Conservation (phyloP, 2,113 vertebrate species). For the Panurus biarmicus region DNA sequence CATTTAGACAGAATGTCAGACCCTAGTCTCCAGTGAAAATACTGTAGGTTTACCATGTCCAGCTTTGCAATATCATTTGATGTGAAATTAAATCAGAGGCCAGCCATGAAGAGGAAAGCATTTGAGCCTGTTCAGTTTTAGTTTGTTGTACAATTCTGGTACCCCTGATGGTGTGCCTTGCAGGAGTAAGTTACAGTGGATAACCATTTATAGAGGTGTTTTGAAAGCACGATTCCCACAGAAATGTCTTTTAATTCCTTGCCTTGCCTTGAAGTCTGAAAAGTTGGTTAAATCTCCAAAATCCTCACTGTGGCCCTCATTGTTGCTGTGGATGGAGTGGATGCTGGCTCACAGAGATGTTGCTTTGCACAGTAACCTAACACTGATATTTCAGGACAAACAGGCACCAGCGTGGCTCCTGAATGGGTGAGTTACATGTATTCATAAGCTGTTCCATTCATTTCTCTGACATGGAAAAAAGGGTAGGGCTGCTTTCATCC, state of each 20-base stretch:
- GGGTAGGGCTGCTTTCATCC: slow-evolving; percentile 59
- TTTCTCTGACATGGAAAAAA: slow-evolving; percentile 46
- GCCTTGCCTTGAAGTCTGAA: background rate
- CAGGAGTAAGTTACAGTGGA: background rate
- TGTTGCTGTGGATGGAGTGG: slow-evolving; percentile 59
- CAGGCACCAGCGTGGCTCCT: slow-evolving; percentile 51
- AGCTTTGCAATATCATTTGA: slow-evolving; percentile 49
- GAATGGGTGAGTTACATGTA: slow-evolving; percentile 52
- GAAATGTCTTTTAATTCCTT: background rate
- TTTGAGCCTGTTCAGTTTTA: background rate
- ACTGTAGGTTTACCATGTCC: slow-evolving; percentile 57
- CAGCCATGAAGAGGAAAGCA: background rate
- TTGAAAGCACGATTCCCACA: background rate
- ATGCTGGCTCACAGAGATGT: slow-evolving; percentile 36
- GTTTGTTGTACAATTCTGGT: background rate
- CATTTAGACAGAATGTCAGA: slow-evolving; percentile 69
- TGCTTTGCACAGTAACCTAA: slow-evolving; percentile 65
- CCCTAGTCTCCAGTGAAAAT: slow-evolving; percentile 59
- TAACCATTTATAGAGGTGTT: background rate
- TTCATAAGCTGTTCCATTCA: slow-evolving; percentile 55
- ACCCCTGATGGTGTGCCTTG: background rate
- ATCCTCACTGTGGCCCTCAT: background rate
- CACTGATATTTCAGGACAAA: slow-evolving; percentile 67
- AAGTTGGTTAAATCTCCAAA: background rate
- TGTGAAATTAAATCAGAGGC: slow-evolving; percentile 66